These are phyloP conservation scores for Paramormyrops kingsleyae DNA, from an alignment of 2,113 vertebrate species.

Conservation along the genomic window DNA sequence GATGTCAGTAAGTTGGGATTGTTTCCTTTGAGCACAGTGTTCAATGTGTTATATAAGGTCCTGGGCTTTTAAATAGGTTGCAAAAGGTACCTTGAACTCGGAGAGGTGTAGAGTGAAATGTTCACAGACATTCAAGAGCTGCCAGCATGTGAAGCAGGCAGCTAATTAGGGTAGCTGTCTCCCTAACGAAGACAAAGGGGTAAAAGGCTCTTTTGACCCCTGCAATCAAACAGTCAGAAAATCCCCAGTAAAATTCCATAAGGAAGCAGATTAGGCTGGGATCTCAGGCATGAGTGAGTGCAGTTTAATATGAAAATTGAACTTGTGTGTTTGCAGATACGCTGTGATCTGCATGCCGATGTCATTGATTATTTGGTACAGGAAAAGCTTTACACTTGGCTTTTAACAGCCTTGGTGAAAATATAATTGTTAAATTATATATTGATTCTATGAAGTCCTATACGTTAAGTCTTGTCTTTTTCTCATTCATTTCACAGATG, in stretches of 20 bases:
- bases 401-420: neutral
- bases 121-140: conserved; percentile 54
- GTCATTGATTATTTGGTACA: neutral
- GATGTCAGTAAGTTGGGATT: conserved; percentile 45
- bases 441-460: neutral
- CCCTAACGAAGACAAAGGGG: conserved; percentile 54
- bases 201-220: conserved; percentile 49
- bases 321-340: neutral
- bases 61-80: conserved; percentile 1
- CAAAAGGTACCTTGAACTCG: neutral
- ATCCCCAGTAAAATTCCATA: conserved; percentile 54
- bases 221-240: conserved; percentile 37
- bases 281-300: conserved; percentile 20
- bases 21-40: conserved; percentile 37
- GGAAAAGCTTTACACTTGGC: neutral
- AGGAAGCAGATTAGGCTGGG: conserved; percentile 32
- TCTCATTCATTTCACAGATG: neutral
- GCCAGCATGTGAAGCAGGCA: conserved; percentile 46
- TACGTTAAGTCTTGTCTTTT: neutral
- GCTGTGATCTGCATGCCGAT: neutral
- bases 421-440: neutral
- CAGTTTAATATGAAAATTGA: neutral
- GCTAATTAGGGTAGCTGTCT: conserved; percentile 59
- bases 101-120: conserved; percentile 35
- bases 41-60: conserved; percentile 38